These are phyloP conservation scores for Notarius lentiginosus DNA, from an alignment of 2,113 vertebrate species.

Conservation along the genomic window DNA sequence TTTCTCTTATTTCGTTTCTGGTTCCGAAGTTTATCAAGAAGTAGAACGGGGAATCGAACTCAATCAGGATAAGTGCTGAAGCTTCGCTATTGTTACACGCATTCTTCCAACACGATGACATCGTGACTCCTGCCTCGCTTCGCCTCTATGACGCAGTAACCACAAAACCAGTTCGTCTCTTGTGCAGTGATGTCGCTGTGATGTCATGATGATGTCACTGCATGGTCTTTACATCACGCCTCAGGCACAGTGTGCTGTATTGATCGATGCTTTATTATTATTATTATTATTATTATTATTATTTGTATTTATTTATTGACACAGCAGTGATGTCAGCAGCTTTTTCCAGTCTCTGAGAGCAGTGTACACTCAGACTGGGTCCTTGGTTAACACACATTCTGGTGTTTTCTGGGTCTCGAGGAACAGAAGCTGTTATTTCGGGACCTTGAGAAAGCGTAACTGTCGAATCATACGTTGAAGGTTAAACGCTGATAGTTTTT, in stretches of 20 bases:
- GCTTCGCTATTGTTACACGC: too few species aligned
- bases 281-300: background rate
- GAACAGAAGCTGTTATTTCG: background rate
- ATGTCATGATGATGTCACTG: conserved; percentile 3
- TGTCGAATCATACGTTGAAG: background rate
- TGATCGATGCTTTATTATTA: background rate
- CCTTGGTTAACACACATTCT: background rate
- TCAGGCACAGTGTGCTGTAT: background rate
- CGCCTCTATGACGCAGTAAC: too few species aligned
- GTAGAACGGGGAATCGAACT: too few species aligned
- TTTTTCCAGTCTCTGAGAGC: background rate
- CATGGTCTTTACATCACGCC: background rate
- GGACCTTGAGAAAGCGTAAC: background rate
- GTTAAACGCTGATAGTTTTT: background rate
- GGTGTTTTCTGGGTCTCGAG: background rate
- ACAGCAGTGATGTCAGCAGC: conserved; percentile 32
- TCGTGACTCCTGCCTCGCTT: too few species aligned
- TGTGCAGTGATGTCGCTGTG: background rate
- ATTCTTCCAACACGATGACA: too few species aligned
- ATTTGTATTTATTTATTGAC: background rate
- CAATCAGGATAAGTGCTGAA: too few species aligned
- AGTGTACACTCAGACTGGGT: background rate
- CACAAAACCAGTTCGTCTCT: background rate
- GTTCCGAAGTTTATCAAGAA: too few species aligned
- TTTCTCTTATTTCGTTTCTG: too few species aligned